Conservation (phyloP, 2,113 vertebrate species). For the Chunga burmeisteri region DNA sequence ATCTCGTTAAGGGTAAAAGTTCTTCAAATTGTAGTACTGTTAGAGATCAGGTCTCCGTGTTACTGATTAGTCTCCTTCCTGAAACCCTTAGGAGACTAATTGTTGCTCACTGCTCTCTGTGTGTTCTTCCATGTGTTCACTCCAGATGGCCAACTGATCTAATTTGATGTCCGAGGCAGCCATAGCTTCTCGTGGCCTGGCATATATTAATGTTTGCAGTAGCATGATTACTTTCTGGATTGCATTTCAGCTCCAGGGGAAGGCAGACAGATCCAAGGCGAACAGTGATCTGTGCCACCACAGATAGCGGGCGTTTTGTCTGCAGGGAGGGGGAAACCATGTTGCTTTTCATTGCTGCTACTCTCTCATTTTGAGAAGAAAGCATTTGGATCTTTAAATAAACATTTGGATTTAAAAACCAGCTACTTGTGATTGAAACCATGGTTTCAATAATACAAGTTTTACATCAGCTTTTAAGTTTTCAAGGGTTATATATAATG, state of each 20-base stretch:
- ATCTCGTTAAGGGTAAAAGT: background rate
- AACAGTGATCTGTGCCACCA: background rate
- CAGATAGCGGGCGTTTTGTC: background rate
- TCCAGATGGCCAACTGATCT: constrained; percentile 52
- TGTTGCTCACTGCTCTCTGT: background rate
- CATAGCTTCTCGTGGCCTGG: background rate
- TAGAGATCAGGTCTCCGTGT: background rate
- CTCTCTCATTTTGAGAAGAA: background rate
- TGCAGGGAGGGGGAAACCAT: fast-evolving
- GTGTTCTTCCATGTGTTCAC: constrained; percentile 40
- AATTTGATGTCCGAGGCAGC: constrained; percentile 23
- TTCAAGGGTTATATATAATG: background rate
- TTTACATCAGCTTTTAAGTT: background rate
- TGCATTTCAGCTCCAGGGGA: background rate
- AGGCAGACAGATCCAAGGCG: background rate
- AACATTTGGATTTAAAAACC: background rate
- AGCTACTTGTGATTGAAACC: background rate
- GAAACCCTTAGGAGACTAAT: constrained; percentile 39
- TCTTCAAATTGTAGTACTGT: background rate
- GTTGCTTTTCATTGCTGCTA: background rate
- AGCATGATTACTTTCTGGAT: background rate
- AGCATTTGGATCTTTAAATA: background rate
- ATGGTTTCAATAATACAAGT: background rate
- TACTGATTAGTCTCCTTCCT: constrained; percentile 22
- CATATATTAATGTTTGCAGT: constrained; percentile 15